Evolutionary conservation across 2,797 vertebrate species (phyloP).

Genomic region (Mormyrops boulengeri): DNA sequence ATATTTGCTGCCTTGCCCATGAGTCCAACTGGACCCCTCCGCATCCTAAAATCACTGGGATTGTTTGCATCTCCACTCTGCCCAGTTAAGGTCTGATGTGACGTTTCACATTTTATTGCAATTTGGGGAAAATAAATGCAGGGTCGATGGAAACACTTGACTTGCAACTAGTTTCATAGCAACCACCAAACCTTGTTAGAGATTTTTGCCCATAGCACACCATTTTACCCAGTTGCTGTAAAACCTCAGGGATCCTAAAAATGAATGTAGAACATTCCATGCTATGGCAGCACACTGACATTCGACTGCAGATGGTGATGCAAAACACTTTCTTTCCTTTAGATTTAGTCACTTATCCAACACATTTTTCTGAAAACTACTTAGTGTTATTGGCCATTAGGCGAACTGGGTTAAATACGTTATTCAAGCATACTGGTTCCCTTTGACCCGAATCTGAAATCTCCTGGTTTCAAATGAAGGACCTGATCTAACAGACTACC

Average conservation of each 20-base stretch:
- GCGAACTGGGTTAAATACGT: background rate
- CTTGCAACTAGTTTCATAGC: background rate
- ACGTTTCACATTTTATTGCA: background rate
- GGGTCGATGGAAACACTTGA: constrained; percentile 13
- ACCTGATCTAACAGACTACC: background rate
- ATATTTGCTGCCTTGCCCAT: constrained; percentile 71
- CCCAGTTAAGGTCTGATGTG: background rate
- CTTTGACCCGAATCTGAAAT: background rate
- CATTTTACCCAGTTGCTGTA: background rate
- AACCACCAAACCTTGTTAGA: background rate
- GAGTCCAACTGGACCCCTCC: constrained; percentile 64
- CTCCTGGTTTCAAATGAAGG: background rate
- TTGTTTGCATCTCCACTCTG: constrained; percentile 27
- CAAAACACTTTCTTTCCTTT: background rate
- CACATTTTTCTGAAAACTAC: background rate
- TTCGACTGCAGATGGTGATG: background rate
- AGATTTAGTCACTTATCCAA: background rate
- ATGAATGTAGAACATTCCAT: background rate
- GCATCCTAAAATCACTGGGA: constrained; percentile 54
- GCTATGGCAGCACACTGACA: background rate
- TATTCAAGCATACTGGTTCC: background rate
- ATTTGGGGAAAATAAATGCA: constrained; percentile 15
- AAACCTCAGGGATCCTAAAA: background rate
- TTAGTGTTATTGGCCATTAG: background rate
- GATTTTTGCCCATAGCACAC: background rate